Conservation (phyloP, 2,888 invertebrate genomes). For the Ischnura elegans region DNA sequence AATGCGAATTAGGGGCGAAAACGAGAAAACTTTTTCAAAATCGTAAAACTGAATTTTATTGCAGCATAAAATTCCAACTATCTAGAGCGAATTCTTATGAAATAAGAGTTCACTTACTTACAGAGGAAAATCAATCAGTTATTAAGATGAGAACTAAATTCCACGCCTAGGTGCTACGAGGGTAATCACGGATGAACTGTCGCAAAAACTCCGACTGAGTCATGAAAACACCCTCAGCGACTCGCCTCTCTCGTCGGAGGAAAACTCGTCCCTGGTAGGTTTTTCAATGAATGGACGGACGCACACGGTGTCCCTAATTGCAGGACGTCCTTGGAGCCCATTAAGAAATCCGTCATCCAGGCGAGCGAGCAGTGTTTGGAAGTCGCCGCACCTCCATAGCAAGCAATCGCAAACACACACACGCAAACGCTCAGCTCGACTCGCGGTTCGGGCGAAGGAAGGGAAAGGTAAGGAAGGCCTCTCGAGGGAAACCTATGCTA, state of each 20-base stretch:
- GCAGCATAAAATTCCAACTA: too few species aligned
- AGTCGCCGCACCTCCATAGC: background rate
- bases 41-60: too few species aligned
- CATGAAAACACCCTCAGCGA: background rate
- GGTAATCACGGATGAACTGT: background rate
- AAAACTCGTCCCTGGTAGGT: background rate
- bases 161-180: too few species aligned
- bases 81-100: too few species aligned
- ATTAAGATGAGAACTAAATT: too few species aligned
- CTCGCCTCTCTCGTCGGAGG: background rate
- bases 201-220: background rate
- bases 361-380: background rate
- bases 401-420: background rate
- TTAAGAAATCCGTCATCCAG: conserved; percentile 45
- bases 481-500: background rate
- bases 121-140: too few species aligned
- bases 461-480: background rate
- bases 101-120: too few species aligned
- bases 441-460: background rate
- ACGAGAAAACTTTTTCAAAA: too few species aligned
- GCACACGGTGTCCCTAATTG: conserved; percentile 23
- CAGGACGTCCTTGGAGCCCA: conserved; percentile 45
- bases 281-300: conserved; percentile 43
- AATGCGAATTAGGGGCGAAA: too few species aligned
- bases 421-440: background rate